Conservation (phyloP, 2,888 invertebrate genomes). For the Tetranychus piercei region DNA sequence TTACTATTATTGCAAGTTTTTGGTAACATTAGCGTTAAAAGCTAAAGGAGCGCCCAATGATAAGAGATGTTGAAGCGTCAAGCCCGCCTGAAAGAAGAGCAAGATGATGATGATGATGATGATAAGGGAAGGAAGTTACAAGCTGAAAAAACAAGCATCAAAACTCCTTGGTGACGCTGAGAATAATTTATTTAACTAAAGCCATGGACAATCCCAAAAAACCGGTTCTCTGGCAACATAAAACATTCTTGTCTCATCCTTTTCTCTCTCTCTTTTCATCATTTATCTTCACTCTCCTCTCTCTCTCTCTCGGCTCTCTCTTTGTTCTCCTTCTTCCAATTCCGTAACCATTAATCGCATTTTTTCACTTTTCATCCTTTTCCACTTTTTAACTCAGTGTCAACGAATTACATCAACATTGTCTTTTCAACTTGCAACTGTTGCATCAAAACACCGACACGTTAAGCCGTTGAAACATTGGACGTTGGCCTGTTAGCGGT, state of each 20-base stretch:
- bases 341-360: not conserved
- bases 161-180: not conserved
- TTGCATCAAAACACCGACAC: no score
- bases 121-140: not conserved
- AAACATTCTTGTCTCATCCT: constrained; percentile 6
- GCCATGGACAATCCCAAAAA: not conserved
- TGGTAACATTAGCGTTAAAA: not conserved
- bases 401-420: not conserved
- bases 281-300: not conserved
- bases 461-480: no score
- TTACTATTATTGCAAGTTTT: not conserved
- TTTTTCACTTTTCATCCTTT: not conserved
- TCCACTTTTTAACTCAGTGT: not conserved
- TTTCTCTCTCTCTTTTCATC: not conserved
- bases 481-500: no score
- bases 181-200: not conserved
- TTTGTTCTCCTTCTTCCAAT: not conserved
- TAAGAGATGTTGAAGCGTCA: not conserved
- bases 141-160: not conserved
- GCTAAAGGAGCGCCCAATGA: not conserved
- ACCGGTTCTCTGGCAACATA: not conserved
- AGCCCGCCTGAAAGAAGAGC: constrained; percentile 2
- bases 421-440: not conserved
- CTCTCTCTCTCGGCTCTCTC: constrained; percentile 9
- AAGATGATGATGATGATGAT: not conserved